A percentile compares a stretch with the other conserved stretches of the same genome.
phyloP scores from a whole-genome alignment of 2,797 vertebrate genomes.

The Acestrorhynchus altus region DNA sequence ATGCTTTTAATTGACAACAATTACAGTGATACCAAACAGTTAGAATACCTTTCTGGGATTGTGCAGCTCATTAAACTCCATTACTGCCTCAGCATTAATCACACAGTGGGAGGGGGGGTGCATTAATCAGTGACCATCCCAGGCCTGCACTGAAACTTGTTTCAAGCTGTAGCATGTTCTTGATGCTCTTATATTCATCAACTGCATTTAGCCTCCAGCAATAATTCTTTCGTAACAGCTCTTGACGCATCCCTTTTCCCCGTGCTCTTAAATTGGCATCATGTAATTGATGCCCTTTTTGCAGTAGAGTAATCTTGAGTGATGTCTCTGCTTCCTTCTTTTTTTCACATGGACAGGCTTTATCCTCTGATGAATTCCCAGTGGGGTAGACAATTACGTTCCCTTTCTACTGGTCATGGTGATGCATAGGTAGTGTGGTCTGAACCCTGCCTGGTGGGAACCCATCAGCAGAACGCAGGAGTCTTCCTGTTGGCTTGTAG shows the following conservation, averaged over 20 bases:
- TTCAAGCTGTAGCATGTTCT: neutral
- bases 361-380: constrained; percentile 44
- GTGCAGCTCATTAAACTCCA: constrained; percentile 4
- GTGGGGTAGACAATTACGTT: constrained; percentile 51
- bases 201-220: neutral
- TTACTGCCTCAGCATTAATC: neutral
- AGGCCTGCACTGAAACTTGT: neutral
- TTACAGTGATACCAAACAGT: neutral
- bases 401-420: constrained; percentile 49
- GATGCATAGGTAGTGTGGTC: constrained; percentile 45
- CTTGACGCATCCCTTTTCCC: neutral
- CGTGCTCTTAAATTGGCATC: constrained; percentile 24
- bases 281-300: constrained; percentile 23
- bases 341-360: constrained; percentile 45
- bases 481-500: constrained; percentile 44
- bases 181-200: neutral
- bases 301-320: constrained; percentile 34
- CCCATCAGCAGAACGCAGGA: constrained; percentile 41
- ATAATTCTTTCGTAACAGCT: neutral
- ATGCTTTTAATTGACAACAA: neutral
- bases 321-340: constrained; percentile 37
- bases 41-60: neutral
- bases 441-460: constrained; percentile 52
- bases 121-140: neutral
- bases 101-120: neutral